These are phyloP conservation scores for Dynastes hyllus DNA, from an alignment of 2,888 invertebrate species.

Conservation along the genomic window DNA sequence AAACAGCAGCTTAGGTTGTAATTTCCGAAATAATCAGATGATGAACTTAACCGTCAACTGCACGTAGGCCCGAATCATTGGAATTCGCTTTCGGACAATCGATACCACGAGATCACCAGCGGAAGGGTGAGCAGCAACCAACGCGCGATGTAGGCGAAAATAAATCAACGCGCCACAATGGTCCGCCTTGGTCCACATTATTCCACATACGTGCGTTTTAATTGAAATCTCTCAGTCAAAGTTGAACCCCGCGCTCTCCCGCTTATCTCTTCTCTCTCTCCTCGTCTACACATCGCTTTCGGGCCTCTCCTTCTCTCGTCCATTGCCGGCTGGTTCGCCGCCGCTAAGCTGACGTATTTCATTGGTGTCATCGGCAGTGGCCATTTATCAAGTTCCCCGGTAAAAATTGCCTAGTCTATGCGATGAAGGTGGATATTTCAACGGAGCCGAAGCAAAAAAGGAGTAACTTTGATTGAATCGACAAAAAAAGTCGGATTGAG, in stretches of 20 bases:
- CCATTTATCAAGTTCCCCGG: conserved; percentile 69
- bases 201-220: conserved; percentile 73
- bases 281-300: conserved; percentile 38
- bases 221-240: conserved; percentile 67
- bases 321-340: conserved; percentile 18
- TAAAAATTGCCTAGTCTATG: conserved; percentile 71
- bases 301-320: conserved; percentile 44
- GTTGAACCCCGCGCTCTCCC: conserved; percentile 45
- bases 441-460: conserved; percentile 62
- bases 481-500: conserved; percentile 37
- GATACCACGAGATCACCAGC: conserved; percentile 30
- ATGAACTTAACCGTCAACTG: conserved; percentile 1
- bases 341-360: conserved; percentile 65
- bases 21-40: conserved; percentile 31
- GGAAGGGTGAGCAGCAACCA: conserved; percentile 7
- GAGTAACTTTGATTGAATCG: conserved; percentile 65
- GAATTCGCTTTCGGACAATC: conserved; percentile 41
- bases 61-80: background rate
- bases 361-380: conserved; percentile 71
- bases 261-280: conserved; percentile 44
- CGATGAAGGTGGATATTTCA: conserved; percentile 70
- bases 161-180: conserved; percentile 58
- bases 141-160: conserved; percentile 38
- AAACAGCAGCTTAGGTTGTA: background rate
- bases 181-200: conserved; percentile 67